These are phyloP conservation scores for Bilobella aurantiaca DNA, from an alignment of 1,140 invertebrate genomes.

Conservation along the genomic window DNA sequence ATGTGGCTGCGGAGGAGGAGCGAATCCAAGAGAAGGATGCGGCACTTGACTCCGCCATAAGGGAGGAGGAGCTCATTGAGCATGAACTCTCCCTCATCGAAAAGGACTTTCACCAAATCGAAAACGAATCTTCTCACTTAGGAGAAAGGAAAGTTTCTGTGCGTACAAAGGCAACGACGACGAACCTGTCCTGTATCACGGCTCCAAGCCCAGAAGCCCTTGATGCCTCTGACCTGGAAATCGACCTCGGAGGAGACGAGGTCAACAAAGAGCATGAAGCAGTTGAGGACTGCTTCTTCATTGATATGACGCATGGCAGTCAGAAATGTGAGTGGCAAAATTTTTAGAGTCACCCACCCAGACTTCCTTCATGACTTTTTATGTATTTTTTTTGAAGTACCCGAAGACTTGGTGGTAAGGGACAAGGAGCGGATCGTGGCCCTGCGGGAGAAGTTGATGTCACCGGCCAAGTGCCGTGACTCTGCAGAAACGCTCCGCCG, in stretches of 20 bases:
- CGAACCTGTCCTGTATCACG: not conserved
- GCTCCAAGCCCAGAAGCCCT: too few species aligned
- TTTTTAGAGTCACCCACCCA: too few species aligned
- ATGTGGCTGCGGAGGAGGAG: constrained; percentile 39
- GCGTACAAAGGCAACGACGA: not conserved
- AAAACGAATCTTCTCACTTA: not conserved
- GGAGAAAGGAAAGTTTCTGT: not conserved
- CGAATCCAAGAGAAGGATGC: constrained; percentile 45
- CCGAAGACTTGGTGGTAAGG: constrained; percentile 18
- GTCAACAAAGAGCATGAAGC: not conserved
- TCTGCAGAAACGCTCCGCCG: constrained; percentile 28
- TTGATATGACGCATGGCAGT: not conserved
- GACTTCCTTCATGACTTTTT: too few species aligned
- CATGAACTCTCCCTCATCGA: constrained; percentile 67
- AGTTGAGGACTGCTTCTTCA: not conserved
- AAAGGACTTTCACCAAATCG: constrained; percentile 39
- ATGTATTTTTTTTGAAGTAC: too few species aligned
- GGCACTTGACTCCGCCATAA: constrained; percentile 53
- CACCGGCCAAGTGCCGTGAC: constrained; percentile 28
- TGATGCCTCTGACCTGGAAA: too few species aligned
- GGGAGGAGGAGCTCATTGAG: constrained; percentile 68
- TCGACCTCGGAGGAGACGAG: not conserved
- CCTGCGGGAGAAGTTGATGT: constrained; percentile 29
- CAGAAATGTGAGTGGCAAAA: not conserved
- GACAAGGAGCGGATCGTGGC: constrained; percentile 23